A percentile compares a stretch with the other conserved stretches of the same genome.
Conservation (phyloP, 2,888 invertebrate species). For the Lathronympha strigana region DNA sequence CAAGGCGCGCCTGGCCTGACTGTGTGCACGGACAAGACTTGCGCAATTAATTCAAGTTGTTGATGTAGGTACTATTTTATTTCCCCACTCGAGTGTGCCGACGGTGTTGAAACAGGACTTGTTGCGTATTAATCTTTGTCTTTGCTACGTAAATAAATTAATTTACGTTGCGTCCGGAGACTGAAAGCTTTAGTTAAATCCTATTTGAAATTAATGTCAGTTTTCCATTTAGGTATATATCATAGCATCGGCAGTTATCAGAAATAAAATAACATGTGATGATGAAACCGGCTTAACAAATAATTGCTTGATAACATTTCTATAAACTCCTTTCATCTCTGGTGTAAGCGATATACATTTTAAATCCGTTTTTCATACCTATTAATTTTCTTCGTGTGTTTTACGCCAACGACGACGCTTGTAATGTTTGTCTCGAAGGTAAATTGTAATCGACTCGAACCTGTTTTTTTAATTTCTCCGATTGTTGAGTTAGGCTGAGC, state of each 20-base stretch:
- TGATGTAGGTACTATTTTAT: constrained; percentile 38
- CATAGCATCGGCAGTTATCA: neutral
- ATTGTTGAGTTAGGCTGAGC: too few species aligned
- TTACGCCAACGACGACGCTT: too few species aligned
- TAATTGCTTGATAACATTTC: too few species aligned
- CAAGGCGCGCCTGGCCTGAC: constrained; percentile 2
- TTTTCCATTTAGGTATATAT: neutral
- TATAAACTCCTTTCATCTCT: too few species aligned
- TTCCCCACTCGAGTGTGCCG: constrained; percentile 27
- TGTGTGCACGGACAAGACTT: constrained; percentile 40
- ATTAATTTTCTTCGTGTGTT: too few species aligned
- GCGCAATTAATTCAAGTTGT: constrained; percentile 42
- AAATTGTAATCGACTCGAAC: too few species aligned
- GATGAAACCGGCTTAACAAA: too few species aligned
- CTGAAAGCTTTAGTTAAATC: neutral
- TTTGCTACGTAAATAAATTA: constrained; percentile 29
- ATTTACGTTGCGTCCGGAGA: constrained; percentile 16
- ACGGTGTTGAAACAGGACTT: constrained; percentile 37
- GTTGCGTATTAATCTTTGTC: constrained; percentile 39
- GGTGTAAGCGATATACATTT: too few species aligned
- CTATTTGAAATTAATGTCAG: neutral
- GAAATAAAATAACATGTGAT: too few species aligned
- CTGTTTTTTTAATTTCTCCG: too few species aligned
- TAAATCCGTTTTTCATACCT: too few species aligned
- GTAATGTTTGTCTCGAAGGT: too few species aligned